These are phyloP conservation scores for Bombus haemorrhoidalis DNA, from an alignment of 1,140 invertebrate species.

Conservation along the genomic window DNA sequence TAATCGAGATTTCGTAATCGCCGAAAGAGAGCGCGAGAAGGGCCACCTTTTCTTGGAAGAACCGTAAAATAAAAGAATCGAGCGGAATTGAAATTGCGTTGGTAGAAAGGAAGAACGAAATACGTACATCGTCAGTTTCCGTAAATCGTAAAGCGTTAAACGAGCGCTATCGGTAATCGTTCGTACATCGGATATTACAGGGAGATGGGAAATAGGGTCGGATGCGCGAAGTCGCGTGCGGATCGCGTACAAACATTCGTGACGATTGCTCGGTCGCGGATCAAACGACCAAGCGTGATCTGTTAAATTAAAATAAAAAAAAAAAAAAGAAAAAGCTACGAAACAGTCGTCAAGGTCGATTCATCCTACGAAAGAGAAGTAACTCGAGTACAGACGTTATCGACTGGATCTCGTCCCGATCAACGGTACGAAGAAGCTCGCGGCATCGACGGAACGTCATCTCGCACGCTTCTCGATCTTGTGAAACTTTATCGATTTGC, in stretches of 20 bases:
- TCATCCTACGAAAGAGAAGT: conserved; percentile 16
- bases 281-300: conserved; percentile 5
- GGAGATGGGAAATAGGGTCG: background rate
- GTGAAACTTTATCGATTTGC: conserved; percentile 11
- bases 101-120: background rate
- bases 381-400: conserved; percentile 23
- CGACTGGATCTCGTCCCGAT: conserved; percentile 46
- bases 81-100: background rate
- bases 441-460: background rate
- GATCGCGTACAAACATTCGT: background rate
- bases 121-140: background rate
- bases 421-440: background rate
- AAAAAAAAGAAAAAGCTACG: too few species aligned
- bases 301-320: conserved; percentile 48
- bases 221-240: background rate
- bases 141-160: background rate
- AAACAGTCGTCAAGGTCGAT: background rate
- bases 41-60: too few species aligned
- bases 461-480: conserved; percentile 11
- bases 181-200: background rate
- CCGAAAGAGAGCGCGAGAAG: too few species aligned
- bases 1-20: too few species aligned
- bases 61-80: background rate
- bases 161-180: background rate
- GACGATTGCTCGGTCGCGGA: conserved; percentile 9